Evolutionary conservation across 2,797 vertebrate genomes (phyloP).

Genomic region (Cirrhinus mrigala): DNA sequence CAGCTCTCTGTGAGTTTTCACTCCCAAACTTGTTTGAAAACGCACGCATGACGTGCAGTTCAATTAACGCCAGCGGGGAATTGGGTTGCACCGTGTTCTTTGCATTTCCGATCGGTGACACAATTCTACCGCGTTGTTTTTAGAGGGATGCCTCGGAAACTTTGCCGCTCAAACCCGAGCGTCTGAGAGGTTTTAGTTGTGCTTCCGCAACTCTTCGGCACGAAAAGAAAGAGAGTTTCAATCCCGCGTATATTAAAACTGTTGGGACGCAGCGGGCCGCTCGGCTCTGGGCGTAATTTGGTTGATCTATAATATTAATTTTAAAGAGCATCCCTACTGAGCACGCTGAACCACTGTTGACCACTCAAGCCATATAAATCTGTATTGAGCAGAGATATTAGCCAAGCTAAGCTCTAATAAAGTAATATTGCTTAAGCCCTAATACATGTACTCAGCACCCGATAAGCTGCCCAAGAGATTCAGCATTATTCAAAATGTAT

Average conservation of each 20-base stretch:
- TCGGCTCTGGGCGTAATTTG: slow-evolving; percentile 62
- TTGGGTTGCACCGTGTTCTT: slow-evolving; percentile 44
- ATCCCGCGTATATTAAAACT: slow-evolving; percentile 55
- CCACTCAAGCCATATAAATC: slow-evolving; percentile 71
- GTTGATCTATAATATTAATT: slow-evolving; percentile 70
- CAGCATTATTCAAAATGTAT: slow-evolving; percentile 68
- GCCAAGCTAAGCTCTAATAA: slow-evolving; percentile 72
- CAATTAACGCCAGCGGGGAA: slow-evolving; percentile 51
- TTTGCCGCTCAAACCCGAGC: neutral
- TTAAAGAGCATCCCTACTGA: slow-evolving; percentile 66
- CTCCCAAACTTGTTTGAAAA: slow-evolving; percentile 44
- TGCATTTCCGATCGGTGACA: slow-evolving; percentile 47
- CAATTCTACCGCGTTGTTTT: slow-evolving; percentile 26
- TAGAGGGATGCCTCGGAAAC: slow-evolving; percentile 8
- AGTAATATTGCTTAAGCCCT: slow-evolving; percentile 71
- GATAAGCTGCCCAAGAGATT: slow-evolving; percentile 71
- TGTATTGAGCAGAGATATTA: slow-evolving; percentile 70
- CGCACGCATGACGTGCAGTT: slow-evolving; percentile 24
- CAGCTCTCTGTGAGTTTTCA: slow-evolving; percentile 35
- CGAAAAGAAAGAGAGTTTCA: slow-evolving; percentile 48
- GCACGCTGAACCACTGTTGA: slow-evolving; percentile 65
- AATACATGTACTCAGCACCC: slow-evolving; percentile 71
- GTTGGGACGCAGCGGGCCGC: slow-evolving; percentile 54
- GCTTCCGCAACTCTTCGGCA: slow-evolving; percentile 53
- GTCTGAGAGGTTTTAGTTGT: slow-evolving; percentile 56